Percentiles rank a stretch among this genome's conserved stretches.
These are phyloP conservation scores for Yoshiicerus persimilis DNA, from an alignment of 1,140 invertebrate genomes.

Conservation along the genomic window DNA sequence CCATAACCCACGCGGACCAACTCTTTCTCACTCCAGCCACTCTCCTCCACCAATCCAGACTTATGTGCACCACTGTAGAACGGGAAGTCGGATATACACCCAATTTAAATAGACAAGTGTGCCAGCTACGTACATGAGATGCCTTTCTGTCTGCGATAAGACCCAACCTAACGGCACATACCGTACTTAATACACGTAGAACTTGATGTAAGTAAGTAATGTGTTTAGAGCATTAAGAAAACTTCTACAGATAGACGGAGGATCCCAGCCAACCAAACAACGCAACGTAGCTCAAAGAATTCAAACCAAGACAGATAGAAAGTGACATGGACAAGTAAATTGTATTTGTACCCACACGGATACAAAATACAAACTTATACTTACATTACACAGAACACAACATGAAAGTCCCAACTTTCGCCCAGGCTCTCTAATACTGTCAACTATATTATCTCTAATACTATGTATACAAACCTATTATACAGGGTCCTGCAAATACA, in stretches of 20 bases:
- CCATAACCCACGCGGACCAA: neutral
- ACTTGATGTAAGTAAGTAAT: neutral
- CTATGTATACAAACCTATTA: neutral
- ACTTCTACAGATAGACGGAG: neutral
- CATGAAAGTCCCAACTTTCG: neutral
- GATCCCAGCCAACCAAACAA: neutral
- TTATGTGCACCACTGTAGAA: no score
- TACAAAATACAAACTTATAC: neutral
- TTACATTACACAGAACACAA: neutral
- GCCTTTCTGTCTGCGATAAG: neutral
- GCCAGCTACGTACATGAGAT: neutral
- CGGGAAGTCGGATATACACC: neutral
- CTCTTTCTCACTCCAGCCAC: neutral
- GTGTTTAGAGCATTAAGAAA: conserved; percentile 9
- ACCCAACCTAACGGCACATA: neutral
- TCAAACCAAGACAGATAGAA: neutral
- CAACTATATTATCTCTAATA: neutral
- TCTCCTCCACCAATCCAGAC: no score
- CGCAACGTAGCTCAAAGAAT: neutral
- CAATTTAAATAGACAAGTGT: neutral
- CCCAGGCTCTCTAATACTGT: neutral
- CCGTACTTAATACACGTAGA: neutral
- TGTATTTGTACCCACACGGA: neutral
- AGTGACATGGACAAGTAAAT: neutral
- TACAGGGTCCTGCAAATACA: neutral